Percentiles rank a stretch among this genome's conserved stretches.
Conservation (phyloP, 2,113 vertebrate genomes). For the Microcebus griseorufus region DNA sequence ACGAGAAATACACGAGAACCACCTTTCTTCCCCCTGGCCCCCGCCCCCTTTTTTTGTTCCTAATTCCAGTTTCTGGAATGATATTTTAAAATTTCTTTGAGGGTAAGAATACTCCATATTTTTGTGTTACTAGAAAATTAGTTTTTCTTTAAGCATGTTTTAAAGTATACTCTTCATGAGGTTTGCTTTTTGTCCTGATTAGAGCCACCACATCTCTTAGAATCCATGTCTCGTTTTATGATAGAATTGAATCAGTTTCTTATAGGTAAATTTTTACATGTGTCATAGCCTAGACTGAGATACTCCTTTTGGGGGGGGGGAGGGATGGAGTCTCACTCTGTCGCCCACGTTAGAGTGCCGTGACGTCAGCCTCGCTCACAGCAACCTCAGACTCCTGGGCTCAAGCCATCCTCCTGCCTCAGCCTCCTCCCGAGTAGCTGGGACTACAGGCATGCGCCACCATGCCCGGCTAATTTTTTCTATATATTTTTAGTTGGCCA, state of each 20-base stretch:
- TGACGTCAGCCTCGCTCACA: too few species aligned
- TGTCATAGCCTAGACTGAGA: neutral
- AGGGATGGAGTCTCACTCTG: too few species aligned
- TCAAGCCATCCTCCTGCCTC: too few species aligned
- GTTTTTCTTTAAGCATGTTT: neutral
- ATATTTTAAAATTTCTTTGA: slow-evolving; percentile 17
- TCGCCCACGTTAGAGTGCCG: too few species aligned
- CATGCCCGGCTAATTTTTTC: too few species aligned
- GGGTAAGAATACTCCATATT: neutral
- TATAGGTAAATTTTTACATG: neutral
- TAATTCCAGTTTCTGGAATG: slow-evolving; percentile 14
- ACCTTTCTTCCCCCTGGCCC: neutral
- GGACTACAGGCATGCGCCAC: too few species aligned
- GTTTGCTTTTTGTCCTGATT: slow-evolving; percentile 2
- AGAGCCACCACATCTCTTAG: neutral
- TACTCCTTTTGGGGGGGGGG: neutral
- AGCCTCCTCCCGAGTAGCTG: too few species aligned
- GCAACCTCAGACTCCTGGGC: too few species aligned
- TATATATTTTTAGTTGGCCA: too few species aligned
- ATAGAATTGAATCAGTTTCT: neutral
- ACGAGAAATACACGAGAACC: neutral
- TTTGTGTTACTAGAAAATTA: neutral
- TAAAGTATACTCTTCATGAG: neutral
- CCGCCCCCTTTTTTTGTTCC: too few species aligned
- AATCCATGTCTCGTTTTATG: neutral